Conservation (phyloP, 2,113 vertebrate genomes). For the Hyperopisus bebe region DNA sequence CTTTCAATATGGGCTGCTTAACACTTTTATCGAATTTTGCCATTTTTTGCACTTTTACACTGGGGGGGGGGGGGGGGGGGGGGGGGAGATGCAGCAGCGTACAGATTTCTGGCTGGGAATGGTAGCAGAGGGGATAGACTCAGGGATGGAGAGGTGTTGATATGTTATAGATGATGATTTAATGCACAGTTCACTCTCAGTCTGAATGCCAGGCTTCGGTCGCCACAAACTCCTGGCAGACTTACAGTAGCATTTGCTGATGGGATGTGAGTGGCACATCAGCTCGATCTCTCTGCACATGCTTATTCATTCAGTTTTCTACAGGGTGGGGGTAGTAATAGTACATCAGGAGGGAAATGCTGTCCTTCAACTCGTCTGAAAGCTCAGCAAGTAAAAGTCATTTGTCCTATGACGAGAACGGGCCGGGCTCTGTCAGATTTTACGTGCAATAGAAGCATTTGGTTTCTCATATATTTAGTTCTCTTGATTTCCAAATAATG, state of each 20-base stretch:
- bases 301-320: not conserved
- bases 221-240: not conserved
- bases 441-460: not conserved
- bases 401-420: not conserved
- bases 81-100: not conserved
- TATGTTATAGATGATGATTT: conserved; percentile 5
- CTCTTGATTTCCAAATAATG: not conserved
- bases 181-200: not conserved
- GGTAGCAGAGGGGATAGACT: not conserved
- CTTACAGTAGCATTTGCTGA: not conserved
- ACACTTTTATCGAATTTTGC: not conserved
- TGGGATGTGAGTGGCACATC: not conserved
- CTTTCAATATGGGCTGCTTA: not conserved
- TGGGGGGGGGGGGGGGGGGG: no score
- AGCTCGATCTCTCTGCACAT: not conserved
- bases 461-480: not conserved
- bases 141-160: not conserved
- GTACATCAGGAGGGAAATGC: not conserved
- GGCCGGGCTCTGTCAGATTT: not conserved
- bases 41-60: not conserved
- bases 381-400: not conserved
- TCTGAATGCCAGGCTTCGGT: not conserved
- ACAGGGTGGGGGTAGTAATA: not conserved
- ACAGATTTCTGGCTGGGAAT: not conserved
- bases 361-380: not conserved